These are phyloP conservation scores for Mystacides longicornis DNA, from an alignment of 2,888 invertebrate species.

Conservation along the genomic window DNA sequence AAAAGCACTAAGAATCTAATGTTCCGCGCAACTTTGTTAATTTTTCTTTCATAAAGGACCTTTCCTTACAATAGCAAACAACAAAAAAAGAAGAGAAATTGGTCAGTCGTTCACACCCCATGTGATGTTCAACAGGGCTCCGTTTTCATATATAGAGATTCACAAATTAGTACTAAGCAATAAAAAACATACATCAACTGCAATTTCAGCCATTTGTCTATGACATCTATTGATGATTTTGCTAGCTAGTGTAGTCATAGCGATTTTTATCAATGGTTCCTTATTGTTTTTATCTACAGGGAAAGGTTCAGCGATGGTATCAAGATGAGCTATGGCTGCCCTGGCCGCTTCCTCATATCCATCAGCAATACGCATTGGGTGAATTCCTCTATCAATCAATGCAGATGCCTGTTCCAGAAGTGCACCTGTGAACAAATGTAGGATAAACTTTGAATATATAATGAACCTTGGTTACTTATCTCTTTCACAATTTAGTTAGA, in stretches of 20 bases:
- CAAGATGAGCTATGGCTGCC: slow-evolving; percentile 76
- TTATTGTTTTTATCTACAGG: slow-evolving; percentile 75
- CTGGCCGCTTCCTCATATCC: slow-evolving; percentile 97
- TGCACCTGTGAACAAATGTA: slow-evolving; percentile 54
- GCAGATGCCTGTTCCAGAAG: slow-evolving; percentile 91
- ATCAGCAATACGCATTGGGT: slow-evolving; percentile 97
- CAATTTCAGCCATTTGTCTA: slow-evolving; percentile 96
- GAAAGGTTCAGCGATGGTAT: slow-evolving; percentile 82
- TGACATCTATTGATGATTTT: slow-evolving; percentile 98
- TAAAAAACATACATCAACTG: slow-evolving; percentile 54
- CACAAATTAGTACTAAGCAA: background rate
- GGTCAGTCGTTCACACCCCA: too few species aligned
- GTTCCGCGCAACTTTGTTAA: too few species aligned
- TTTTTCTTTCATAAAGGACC: too few species aligned
- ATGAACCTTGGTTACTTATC: background rate
- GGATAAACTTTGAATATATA: background rate
- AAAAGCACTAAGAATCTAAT: too few species aligned
- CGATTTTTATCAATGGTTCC: slow-evolving; percentile 87
- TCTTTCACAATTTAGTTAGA: background rate
- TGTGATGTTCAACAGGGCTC: too few species aligned
- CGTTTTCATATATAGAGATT: too few species aligned
- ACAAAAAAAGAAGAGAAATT: too few species aligned
- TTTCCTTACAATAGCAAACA: too few species aligned
- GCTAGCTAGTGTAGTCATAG: slow-evolving; percentile 97
- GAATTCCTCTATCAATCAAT: slow-evolving; percentile 92